Conservation (phyloP, 53 echinoderm and acorn worm species). For the Temnopleurus reevesii region DNA sequence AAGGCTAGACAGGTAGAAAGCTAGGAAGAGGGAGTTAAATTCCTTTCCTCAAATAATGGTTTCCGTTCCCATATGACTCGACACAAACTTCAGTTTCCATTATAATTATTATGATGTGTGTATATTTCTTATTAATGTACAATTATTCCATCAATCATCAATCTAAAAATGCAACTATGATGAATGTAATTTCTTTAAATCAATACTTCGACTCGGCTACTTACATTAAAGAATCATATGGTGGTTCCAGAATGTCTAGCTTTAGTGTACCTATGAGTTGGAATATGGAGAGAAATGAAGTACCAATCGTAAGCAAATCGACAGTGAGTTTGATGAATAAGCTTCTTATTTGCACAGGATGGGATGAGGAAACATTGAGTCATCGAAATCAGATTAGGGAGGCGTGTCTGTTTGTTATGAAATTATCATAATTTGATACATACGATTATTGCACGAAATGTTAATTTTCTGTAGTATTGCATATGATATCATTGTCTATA, state of each 20-base stretch:
- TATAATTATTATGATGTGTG: too few species aligned
- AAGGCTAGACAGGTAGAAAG: too few species aligned
- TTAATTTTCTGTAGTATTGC: too few species aligned
- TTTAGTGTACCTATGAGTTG: not conserved
- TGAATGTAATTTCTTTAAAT: not conserved
- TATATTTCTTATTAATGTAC: not conserved
- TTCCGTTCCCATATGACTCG: too few species aligned
- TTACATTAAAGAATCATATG: not conserved
- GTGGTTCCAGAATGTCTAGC: conserved; percentile 5
- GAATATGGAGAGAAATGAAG: not conserved
- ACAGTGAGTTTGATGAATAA: not conserved
- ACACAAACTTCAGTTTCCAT: too few species aligned
- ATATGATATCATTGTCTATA: too few species aligned
- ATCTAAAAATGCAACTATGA: not conserved
- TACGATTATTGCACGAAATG: too few species aligned
- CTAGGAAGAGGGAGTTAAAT: too few species aligned
- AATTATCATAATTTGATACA: too few species aligned
- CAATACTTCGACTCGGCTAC: not conserved
- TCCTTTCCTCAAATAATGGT: too few species aligned
- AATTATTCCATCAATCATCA: not conserved
- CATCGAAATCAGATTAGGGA: not conserved
- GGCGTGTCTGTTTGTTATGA: too few species aligned
- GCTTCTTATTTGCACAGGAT: not conserved
- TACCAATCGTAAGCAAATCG: not conserved
- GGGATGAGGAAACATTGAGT: not conserved